Percentiles rank a stretch among this genome's conserved stretches.
phyloP scores from a whole-genome alignment of 2,797 vertebrate species.

The Sebastes aleutianus region DNA sequence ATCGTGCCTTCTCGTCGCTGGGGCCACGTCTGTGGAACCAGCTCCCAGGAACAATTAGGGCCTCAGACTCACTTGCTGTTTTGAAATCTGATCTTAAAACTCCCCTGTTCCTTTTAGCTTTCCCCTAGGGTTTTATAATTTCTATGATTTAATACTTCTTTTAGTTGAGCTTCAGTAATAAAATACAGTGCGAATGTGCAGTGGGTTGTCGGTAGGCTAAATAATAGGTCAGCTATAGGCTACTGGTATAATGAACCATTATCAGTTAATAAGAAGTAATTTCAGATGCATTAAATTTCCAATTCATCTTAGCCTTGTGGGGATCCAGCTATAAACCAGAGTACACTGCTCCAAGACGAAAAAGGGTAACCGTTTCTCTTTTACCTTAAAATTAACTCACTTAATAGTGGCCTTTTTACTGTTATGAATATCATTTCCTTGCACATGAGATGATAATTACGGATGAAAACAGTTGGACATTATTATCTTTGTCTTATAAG shows the following conservation, averaged over 20 bases:
- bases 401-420: background rate
- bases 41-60: too few relatives aligned
- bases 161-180: background rate
- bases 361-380: background rate
- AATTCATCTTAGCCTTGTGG: background rate
- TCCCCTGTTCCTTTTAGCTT: too few relatives aligned
- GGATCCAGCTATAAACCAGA: background rate
- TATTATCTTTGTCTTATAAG: background rate
- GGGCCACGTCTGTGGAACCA: too few relatives aligned
- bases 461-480: background rate
- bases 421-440: background rate
- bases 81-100: too few relatives aligned
- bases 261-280: background rate
- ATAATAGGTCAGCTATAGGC: background rate
- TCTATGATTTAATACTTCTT: too few relatives aligned
- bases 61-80: too few relatives aligned
- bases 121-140: too few relatives aligned
- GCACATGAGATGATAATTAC: background rate
- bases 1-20: too few relatives aligned
- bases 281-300: background rate
- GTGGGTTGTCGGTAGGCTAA: background rate
- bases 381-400: background rate
- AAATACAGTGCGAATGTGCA: background rate
- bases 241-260: background rate
- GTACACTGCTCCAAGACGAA: background rate